Evolutionary conservation across 2,113 vertebrate species (phyloP).

Genomic region (Cyphomyrus plagiostoma): DNA sequence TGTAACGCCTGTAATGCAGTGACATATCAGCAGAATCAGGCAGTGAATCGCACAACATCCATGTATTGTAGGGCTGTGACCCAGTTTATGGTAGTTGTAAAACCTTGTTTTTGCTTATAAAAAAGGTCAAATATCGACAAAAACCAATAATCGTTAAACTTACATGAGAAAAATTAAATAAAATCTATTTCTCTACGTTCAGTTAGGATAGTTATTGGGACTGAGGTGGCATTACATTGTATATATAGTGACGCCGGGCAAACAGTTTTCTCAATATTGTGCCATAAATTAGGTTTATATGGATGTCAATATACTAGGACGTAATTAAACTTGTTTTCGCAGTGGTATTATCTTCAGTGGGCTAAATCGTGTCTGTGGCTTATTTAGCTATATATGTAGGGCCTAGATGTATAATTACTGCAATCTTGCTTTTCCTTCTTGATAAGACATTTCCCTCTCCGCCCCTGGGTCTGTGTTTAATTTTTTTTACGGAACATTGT

Average conservation of each 20-base stretch:
- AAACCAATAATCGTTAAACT: background rate
- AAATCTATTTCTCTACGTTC: background rate
- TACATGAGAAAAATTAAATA: background rate
- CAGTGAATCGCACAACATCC: background rate
- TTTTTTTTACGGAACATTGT: background rate
- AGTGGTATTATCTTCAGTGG: background rate
- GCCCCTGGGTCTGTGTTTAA: background rate
- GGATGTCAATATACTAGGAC: background rate
- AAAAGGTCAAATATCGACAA: background rate
- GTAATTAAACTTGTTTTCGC: background rate
- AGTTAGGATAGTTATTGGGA: background rate
- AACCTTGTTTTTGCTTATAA: background rate
- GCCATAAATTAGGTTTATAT: background rate
- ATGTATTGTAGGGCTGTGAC: background rate
- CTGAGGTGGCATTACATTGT: background rate
- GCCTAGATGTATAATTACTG: background rate
- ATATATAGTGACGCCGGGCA: background rate
- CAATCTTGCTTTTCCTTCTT: background rate
- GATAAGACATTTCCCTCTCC: background rate
- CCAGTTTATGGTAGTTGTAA: background rate
- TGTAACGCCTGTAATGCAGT: background rate
- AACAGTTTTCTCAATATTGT: background rate
- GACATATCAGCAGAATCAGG: background rate
- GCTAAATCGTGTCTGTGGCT: background rate
- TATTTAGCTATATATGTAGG: background rate